phyloP scores from a whole-genome alignment of 1,140 invertebrate genomes.

The Aphaenogaster ashmeadi region DNA sequence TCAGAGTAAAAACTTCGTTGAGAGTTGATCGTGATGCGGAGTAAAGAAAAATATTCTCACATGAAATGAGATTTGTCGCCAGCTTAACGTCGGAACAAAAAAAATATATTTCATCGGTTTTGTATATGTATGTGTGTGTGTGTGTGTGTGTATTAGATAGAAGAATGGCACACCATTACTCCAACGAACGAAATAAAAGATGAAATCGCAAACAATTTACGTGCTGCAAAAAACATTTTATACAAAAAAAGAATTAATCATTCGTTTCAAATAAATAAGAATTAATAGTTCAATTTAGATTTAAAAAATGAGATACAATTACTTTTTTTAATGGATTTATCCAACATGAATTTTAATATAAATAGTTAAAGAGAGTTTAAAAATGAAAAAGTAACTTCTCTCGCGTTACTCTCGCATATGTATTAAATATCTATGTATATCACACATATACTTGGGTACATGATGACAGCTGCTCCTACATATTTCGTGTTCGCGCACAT shows the following conservation, averaged over 20 bases:
- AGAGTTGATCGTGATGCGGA: neutral
- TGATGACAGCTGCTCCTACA: neutral
- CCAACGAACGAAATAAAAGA: conserved; percentile 34
- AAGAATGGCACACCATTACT: neutral
- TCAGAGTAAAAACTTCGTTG: neutral
- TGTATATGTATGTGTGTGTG: neutral
- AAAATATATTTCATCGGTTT: conserved; percentile 29
- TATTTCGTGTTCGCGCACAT: neutral
- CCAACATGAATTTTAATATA: conserved; percentile 4
- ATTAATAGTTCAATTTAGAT: neutral
- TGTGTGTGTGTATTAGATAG: neutral
- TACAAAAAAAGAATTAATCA: neutral
- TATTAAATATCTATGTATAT: neutral
- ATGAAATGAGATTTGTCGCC: conserved; percentile 27
- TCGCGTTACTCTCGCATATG: neutral
- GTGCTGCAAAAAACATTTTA: neutral
- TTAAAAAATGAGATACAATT: neutral
- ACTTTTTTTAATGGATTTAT: neutral
- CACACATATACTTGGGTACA: neutral
- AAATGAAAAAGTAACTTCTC: neutral
- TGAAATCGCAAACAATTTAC: conserved; percentile 45
- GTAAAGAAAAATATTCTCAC: conserved; percentile 19
- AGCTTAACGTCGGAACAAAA: conserved; percentile 1
- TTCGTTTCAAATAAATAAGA: neutral
- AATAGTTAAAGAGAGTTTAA: neutral